Base-by-base conservation (phyloP, 2,113 vertebrate genomes). In the Phocoena sinus region DNA sequence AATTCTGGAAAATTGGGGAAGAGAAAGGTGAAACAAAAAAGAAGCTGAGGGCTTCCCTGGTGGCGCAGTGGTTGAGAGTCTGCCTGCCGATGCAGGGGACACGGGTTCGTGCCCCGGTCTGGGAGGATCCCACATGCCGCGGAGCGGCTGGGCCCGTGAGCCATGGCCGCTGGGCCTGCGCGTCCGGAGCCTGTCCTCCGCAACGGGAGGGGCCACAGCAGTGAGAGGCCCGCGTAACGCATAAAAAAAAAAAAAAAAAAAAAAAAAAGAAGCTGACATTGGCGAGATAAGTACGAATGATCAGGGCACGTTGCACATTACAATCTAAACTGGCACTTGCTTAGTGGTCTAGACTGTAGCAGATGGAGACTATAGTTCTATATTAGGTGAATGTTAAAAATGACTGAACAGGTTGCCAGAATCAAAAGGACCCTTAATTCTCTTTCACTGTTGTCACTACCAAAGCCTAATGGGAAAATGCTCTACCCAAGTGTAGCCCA, bases 21-120 rank as follows among this genome's bases (percentile, higher is more conserved):
- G 38, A 9, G 18, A 87, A 74, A 38, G n/a, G 33, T 94, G 71
- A 13, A 95, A 77, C 21, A 44, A 89, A 97, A 97, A 73, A 90
- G 33, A 82, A n/a, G 44, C 11, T 53, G 41, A 70, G n/a, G n/a
- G n/a, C n/a, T n/a, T n/a, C n/a, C n/a, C n/a, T n/a, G n/a, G n/a
- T n/a, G n/a, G n/a, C n/a, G n/a, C n/a, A n/a, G n/a, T n/a, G n/a
- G n/a, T n/a, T n/a, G n/a, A n/a, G n/a, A n/a, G n/a, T n/a, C n/a
- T n/a, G n/a, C n/a, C n/a, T n/a, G n/a, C n/a, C n/a, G n/a, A n/a
- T n/a, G n/a, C n/a, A n/a, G n/a, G n/a, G n/a, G n/a, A n/a, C n/a
- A n/a, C n/a, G n/a, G n/a, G n/a, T n/a, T n/a, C n/a, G n/a, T n/a
- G n/a, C n/a, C n/a, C n/a, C n/a, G n/a, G n/a, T n/a, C n/a, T n/a